These are phyloP conservation scores for Perizoma flavofasciatum DNA, from an alignment of 2,888 invertebrate genomes.

Conservation along the genomic window DNA sequence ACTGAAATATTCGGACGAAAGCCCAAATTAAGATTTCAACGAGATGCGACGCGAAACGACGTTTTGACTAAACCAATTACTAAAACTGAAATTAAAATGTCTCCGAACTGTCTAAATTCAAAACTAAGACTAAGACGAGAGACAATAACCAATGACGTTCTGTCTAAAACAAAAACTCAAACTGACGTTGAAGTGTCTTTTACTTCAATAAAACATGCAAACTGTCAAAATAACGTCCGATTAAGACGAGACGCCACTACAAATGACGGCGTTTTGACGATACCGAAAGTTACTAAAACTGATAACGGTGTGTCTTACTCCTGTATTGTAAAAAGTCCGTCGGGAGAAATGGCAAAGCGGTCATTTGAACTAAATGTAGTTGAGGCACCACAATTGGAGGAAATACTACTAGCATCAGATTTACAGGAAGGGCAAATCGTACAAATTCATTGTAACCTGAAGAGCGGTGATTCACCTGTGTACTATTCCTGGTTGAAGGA, in stretches of 20 bases:
- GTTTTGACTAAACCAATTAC: too few species aligned
- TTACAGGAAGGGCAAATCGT: conserved; percentile 93
- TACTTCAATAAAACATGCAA: neutral
- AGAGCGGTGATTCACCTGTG: conserved; percentile 88
- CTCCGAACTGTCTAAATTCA: too few species aligned
- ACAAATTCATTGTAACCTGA: conserved; percentile 92
- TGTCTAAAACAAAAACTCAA: neutral
- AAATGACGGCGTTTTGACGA: conserved; percentile 82
- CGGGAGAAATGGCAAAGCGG: conserved; percentile 90
- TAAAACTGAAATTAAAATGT: too few species aligned
- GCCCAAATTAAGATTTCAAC: conserved; percentile 70
- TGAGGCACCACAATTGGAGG: conserved; percentile 91
- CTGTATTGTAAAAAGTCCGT: conserved; percentile 89
- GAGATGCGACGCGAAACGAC: neutral
- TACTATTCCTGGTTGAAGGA: conserved; percentile 89
- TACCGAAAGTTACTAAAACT: conserved; percentile 84
- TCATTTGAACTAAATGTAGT: conserved; percentile 88
- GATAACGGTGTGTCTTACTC: conserved; percentile 91
- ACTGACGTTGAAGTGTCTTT: neutral
- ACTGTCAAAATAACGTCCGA: neutral
- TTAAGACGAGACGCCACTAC: conserved; percentile 53
- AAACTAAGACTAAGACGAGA: neutral
- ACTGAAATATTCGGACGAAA: conserved; percentile 78
- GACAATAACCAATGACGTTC: neutral
- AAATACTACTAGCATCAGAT: conserved; percentile 91